Percentiles rank a stretch among this genome's conserved stretches.
phyloP scores from a whole-genome alignment of 2,888 invertebrate species.

The Tenthredo mesomela region DNA sequence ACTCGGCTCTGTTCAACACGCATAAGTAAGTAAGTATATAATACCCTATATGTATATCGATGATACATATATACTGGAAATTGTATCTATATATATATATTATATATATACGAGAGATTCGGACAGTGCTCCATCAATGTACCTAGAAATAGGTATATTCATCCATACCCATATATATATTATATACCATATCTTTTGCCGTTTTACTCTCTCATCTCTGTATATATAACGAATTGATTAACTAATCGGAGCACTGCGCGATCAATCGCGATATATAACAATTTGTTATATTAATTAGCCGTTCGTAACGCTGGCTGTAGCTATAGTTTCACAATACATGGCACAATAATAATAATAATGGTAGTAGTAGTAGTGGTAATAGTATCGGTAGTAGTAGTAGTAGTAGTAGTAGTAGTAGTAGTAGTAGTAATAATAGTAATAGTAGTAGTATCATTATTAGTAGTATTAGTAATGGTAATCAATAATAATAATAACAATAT shows the following conservation, averaged over 20 bases:
- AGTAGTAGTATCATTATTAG: background rate
- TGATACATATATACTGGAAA: background rate
- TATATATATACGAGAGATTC: background rate
- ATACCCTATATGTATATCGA: background rate
- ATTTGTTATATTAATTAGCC: background rate
- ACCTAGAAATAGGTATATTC: background rate
- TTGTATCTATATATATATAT: background rate
- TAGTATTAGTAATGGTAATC: background rate
- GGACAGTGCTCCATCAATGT: background rate
- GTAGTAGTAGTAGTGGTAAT: conserved; percentile 14
- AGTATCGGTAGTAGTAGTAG: background rate
- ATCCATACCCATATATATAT: background rate
- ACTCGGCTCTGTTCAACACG: background rate
- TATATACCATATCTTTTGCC: background rate
- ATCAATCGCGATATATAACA: background rate
- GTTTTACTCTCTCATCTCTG: background rate
- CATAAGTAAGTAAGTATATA: background rate
- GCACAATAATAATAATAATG: conserved; percentile 11
- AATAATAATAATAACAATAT: background rate
- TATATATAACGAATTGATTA: background rate
- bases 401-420: background rate
- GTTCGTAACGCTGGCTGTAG: background rate
- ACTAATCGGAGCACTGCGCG: background rate
- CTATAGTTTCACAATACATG: background rate
- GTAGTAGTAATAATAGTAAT: background rate